Evolutionary conservation across 1,140 invertebrate genomes (phyloP).

Genomic region (Drosophila persimilis): DNA sequence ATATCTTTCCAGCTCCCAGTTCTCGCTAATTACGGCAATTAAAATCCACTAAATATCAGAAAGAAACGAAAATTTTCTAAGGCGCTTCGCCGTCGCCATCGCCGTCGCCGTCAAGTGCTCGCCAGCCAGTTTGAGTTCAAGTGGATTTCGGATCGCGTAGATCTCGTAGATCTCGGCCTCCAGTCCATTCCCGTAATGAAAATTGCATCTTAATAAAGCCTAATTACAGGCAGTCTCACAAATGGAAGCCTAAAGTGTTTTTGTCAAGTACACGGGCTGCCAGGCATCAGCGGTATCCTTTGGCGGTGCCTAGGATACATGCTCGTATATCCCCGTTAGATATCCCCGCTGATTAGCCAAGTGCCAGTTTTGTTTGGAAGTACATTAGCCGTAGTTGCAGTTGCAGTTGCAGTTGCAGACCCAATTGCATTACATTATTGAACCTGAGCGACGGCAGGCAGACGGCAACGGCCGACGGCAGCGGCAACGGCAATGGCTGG

Average conservation of each 20-base stretch:
- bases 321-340: constrained; percentile 23
- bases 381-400: constrained; percentile 26
- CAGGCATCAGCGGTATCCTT: constrained; percentile 47
- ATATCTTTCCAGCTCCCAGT: constrained; percentile 46
- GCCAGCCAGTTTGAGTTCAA: constrained; percentile 57
- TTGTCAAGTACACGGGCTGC: constrained; percentile 52
- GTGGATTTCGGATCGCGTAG: constrained; percentile 32
- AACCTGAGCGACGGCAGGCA: constrained; percentile 17
- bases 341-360: constrained; percentile 67
- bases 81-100: not conserved
- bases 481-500: constrained; percentile 4
- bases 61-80: constrained; percentile 48
- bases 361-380: constrained; percentile 19
- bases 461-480: not conserved
- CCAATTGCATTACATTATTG: constrained; percentile 73
- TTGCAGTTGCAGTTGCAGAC: constrained; percentile 54
- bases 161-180: not conserved
- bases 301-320: constrained; percentile 53
- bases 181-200: constrained; percentile 46
- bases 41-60: constrained; percentile 73
- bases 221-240: constrained; percentile 42
- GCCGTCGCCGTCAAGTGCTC: constrained; percentile 67
- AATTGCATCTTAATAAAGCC: constrained; percentile 71
- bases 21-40: constrained; percentile 77
- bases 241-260: constrained; percentile 53